Evolutionary conservation across 2,797 vertebrate genomes (phyloP), one percentile per base, ranked within the genome.

Genomic region (Acipenser ruthenus): DNA sequence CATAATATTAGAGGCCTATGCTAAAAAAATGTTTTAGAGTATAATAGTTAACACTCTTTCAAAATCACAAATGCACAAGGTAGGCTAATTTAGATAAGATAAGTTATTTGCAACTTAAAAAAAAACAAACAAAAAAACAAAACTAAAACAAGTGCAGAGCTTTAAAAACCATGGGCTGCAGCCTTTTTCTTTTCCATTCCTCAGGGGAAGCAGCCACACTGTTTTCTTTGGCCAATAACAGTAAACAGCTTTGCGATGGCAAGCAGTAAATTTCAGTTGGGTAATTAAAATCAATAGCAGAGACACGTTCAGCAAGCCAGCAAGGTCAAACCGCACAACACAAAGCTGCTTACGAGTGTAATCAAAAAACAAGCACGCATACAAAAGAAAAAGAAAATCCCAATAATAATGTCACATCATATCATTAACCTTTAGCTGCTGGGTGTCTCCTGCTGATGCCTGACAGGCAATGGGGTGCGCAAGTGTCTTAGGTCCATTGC

Each of bases 251-350:
- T 87, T 85, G 83, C 87, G 85, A 91, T 87, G 86, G 89, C 88
- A 84, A 80, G 83, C 82, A 84, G 84, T 92, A 86, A 88, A 89
- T 89, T 87, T 65, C 87, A 86, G 88, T 84, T 77, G 77, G 77
- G 71, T 89, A 95, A 97, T 96, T 97, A 96, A 96, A 98, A 96
- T 97, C 94, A 95, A 95, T 96, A 94, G 87, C 86, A 83, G 87
- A 90, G 87, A 93, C 86, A 92, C 87, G 81, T 84, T 73, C 84
- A 86, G 90, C 90, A 82, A 87, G 87, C 84, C 83, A 91, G 87
- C 94, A 95, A 96, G 93, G 93, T 96, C 92, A 92, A 82, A 84
- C 77, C 82, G 83, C 74, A 83, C 74, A 84, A 79, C 79, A 86
- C 83, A 80, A 85, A 88, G 87, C 82, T 85, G 82, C 79, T 80